These are phyloP conservation scores for Andrena marginata DNA, from an alignment of 2,888 invertebrate species.

Conservation along the genomic window DNA sequence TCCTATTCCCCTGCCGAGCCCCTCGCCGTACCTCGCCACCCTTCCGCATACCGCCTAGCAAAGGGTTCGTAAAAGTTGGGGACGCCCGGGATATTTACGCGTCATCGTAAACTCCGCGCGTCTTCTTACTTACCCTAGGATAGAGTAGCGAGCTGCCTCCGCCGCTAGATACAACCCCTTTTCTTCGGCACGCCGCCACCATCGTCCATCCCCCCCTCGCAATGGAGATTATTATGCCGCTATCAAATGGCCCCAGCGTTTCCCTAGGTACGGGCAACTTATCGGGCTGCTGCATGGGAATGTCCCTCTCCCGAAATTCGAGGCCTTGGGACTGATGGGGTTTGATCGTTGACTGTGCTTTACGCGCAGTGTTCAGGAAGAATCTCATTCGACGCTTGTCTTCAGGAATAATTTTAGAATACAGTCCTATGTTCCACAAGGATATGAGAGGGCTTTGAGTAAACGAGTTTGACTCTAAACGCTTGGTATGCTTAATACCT, in stretches of 20 bases:
- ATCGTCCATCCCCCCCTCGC: slow-evolving; percentile 11
- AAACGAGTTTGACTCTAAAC: too few species aligned
- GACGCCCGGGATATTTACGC: slow-evolving; percentile 82
- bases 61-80: slow-evolving; percentile 82
- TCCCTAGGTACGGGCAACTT: neutral
- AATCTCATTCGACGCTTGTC: too few species aligned
- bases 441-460: too few species aligned
- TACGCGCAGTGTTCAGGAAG: too few species aligned
- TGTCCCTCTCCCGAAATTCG: neutral
- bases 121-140: slow-evolving; percentile 76
- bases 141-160: slow-evolving; percentile 50
- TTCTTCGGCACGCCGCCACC: slow-evolving; percentile 48
- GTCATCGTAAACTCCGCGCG: slow-evolving; percentile 80
- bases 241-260: slow-evolving; percentile 43
- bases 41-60: slow-evolving; percentile 63
- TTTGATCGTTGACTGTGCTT: too few species aligned
- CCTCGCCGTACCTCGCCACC: slow-evolving; percentile 37
- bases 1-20: slow-evolving; percentile 62
- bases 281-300: neutral
- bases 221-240: slow-evolving; percentile 47
- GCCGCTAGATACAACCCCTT: slow-evolving; percentile 52
- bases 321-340: too few species aligned
- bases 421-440: too few species aligned
- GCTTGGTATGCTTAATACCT: too few species aligned
- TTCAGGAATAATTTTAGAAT: too few species aligned